phyloP scores from a whole-genome alignment of 1,140 invertebrate genomes.

The Homarus americanus region DNA sequence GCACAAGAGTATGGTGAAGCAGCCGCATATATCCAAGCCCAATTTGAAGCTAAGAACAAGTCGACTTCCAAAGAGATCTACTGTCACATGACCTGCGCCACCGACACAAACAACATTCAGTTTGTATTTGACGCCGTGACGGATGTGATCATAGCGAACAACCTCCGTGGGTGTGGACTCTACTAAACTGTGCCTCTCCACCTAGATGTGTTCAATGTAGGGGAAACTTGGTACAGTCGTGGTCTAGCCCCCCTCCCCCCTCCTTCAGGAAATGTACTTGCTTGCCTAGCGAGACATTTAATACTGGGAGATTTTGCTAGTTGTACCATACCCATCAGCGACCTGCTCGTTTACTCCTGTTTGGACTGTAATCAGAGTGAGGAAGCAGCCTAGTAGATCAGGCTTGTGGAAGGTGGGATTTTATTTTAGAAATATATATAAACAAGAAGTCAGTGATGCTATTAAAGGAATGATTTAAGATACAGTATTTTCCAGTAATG shows the following conservation, averaged over 20 bases:
- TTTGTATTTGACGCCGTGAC: slow-evolving; percentile 99
- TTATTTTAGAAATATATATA: background rate
- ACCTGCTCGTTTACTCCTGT: slow-evolving; percentile 2
- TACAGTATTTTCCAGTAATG: slow-evolving; percentile 14
- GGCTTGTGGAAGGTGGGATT: background rate
- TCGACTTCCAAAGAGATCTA: slow-evolving; percentile 99
- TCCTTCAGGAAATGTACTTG: slow-evolving; percentile 48
- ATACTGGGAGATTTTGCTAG: slow-evolving; percentile 55
- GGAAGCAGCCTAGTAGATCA: slow-evolving; percentile 17
- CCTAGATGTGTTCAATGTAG: slow-evolving; percentile 62
- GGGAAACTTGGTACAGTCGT: slow-evolving; percentile 63
- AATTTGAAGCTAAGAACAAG: slow-evolving; percentile 99
- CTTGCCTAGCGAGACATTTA: slow-evolving; percentile 30
- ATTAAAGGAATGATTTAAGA: background rate
- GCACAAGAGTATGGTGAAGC: slow-evolving; percentile 99
- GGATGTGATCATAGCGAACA: slow-evolving; percentile 99
- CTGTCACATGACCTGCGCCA: slow-evolving; percentile 99
- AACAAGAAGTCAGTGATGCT: background rate
- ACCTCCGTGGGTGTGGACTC: slow-evolving; percentile 98
- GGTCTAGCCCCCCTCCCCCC: slow-evolving; percentile 62
- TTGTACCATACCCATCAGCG: slow-evolving; percentile 64
- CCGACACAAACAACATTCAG: slow-evolving; percentile 99
- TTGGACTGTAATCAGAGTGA: slow-evolving; percentile 22
- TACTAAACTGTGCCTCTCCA: slow-evolving; percentile 83
- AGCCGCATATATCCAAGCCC: slow-evolving; percentile 98